phyloP scores from a whole-genome alignment of 2,888 invertebrate species.

The Tetrapedia diversipes region DNA sequence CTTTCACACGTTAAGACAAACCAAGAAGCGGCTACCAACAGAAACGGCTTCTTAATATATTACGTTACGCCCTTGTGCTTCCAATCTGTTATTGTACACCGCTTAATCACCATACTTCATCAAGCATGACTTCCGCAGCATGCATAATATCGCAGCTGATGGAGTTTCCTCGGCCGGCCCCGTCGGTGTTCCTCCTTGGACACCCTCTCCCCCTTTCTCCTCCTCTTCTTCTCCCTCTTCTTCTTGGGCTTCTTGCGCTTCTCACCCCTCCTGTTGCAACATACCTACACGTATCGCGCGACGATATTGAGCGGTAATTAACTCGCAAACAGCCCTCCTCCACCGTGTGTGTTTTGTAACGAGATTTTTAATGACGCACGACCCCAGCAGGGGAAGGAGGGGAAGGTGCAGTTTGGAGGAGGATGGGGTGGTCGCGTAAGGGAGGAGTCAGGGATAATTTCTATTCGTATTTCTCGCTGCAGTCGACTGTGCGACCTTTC shows the following conservation, averaged over 20 bases:
- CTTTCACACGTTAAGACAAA: slow-evolving; percentile 66
- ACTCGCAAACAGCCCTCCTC: slow-evolving; percentile 32
- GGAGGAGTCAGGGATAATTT: slow-evolving; percentile 15
- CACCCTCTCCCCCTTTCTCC: background rate
- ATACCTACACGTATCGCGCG: slow-evolving; percentile 44
- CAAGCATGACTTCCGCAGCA: slow-evolving; percentile 64
- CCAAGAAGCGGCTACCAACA: slow-evolving; percentile 59
- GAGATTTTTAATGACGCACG: slow-evolving; percentile 57
- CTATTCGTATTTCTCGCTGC: no score
- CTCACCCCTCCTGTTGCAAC: slow-evolving; percentile 9
- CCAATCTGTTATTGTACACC: slow-evolving; percentile 67
- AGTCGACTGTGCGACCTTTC: no score
- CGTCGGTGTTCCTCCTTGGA: slow-evolving; percentile 12
- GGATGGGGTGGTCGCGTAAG: slow-evolving; percentile 11
- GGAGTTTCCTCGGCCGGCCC: slow-evolving; percentile 52
- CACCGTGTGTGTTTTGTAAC: slow-evolving; percentile 42
- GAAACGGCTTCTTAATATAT: slow-evolving; percentile 65
- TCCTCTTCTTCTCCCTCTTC: no score
- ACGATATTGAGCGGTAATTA: slow-evolving; percentile 55
- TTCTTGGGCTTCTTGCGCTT: background rate
- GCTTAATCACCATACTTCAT: slow-evolving; percentile 69
- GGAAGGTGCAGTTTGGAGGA: no score
- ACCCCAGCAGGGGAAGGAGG: no score
- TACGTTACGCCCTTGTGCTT: slow-evolving; percentile 62
- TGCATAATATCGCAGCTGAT: slow-evolving; percentile 56